Conservation (phyloP, 2,797 vertebrate species). For the Meda fulgida region DNA sequence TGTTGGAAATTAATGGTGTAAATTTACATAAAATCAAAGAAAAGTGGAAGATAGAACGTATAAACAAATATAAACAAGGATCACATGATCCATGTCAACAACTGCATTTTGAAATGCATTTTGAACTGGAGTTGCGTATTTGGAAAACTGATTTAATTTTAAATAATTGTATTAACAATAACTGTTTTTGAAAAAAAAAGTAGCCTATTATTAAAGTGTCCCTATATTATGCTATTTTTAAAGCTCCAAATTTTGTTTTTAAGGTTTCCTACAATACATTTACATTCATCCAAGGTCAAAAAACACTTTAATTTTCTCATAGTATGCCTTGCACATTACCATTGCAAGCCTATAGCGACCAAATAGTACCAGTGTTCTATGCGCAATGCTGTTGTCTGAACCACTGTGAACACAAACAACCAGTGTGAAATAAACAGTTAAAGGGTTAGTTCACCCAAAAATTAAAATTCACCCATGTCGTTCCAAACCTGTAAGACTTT, state of each 20-base stretch:
- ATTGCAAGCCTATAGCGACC: no score
- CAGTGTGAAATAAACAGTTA: neutral
- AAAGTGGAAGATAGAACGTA: neutral
- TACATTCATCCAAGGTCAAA: neutral
- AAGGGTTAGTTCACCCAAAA: no score
- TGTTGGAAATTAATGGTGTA: neutral
- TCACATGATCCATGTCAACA: neutral
- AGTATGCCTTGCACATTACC: neutral
- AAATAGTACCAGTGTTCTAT: no score
- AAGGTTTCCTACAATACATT: neutral
- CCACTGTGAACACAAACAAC: neutral
- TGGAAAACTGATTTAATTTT: no score
- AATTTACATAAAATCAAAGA: neutral
- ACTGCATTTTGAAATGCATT: no score
- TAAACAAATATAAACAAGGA: neutral
- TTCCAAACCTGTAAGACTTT: no score
- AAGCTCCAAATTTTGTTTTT: neutral
- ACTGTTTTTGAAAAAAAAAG: no score
- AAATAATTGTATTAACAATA: no score
- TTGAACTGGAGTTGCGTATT: no score
- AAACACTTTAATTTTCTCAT: neutral
- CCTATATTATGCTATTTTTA: neutral
- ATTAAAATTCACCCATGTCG: no score
- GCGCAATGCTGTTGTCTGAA: neutral
- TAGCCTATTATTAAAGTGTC: neutral